Evolutionary conservation across 2,888 invertebrate genomes (phyloP), one percentile per base, ranked within the genome.

Genomic region (Rhodophaea formosa): DNA sequence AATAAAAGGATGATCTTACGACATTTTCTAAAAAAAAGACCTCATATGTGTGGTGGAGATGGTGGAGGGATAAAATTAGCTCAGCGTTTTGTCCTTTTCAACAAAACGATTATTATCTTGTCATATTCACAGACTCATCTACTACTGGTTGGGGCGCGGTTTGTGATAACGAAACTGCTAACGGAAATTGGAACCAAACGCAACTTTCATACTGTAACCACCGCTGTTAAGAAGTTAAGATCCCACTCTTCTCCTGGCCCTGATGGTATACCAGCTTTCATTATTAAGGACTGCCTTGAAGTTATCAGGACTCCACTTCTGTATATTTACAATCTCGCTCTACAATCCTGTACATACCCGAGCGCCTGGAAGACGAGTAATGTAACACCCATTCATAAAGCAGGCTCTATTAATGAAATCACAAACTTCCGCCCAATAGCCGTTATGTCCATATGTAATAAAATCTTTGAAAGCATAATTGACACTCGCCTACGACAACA

Each of bases 71-170:
- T 44, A 56, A 56, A 15, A 54, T 60, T n/a, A 10, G 14, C 0
- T 32, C 1, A 0, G 42, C 54, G 29, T 54, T n/a, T 39, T 55
- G n/a, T 30, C 51, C 57, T 5, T 57, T 60, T 43, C 35, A 39
- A 10, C 32, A 35, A 10, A 46, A 55, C 10, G 8, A 49, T 39
- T 57, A 57, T 16, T 7, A 7, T 3, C n/a, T 55, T 2, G 52
- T 44, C 8, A 60, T 60, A 43, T 60, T 30, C 43, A 57, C 17
- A 1, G 58, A 58, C 15, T 46, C 58, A 0, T 58, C 53, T 29
- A 15, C 39, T 5, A 60, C 60, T n/a, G 60, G 58, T 17, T 62
- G 60, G 60, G 62, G 62, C 12, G 59, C 54, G 10, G 47, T 8
- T 23, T 62, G 59, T 51, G 32, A 54, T 12, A n/a, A 42, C 8